Base-by-base conservation (phyloP, 2,113 vertebrate species). In the Saguinus midas region DNA sequence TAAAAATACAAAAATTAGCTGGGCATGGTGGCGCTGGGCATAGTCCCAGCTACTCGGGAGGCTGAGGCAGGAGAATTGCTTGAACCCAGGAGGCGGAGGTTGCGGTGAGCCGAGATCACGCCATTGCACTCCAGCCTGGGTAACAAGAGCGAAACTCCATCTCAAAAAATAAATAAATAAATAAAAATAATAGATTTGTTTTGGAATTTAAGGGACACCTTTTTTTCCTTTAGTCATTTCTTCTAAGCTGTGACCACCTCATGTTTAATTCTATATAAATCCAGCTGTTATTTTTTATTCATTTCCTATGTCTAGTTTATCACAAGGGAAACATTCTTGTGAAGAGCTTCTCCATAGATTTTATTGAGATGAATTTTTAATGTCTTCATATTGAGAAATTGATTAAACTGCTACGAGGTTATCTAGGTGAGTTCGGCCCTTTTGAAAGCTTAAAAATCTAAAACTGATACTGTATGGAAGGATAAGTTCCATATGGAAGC, bases 161-260 rank as follows among this genome's bases (percentile, higher is more conserved):
- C 43, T 43, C 43, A 43, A 43, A 43, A 43, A 43, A 43, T 43
- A 43, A 43, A 43, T 43, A 43, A 43, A 43, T 43, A 43, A 43
- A 43, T 4, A 43, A 43, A 88, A 87, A 20, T 45, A n/a, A 64
- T 61, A 80, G 23, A 93, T 85, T 85, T 88, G 25, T 87, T 90
- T 90, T 78, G 52, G 27, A 82, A 87, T 72, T 83, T 85, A 88
- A 48, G n/a, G 48, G 29, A 83, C 81, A 96, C 75, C 55, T 87
- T 90, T 85, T 73, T 96, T 80, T 8, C 93, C 78, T 82, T 84
- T 52, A 84, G 55, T 87, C 76, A 88, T 96, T 96, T 90, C 79
- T 92, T 95, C 57, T 40, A 84, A 75, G 79, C 76, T 94, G 32
- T 89, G 75, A 92, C 80, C 72, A 50, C 37, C 32, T 92, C 75